Evolutionary conservation across 2,113 vertebrate genomes (phyloP).

Genomic region (Trogon surrucura): DNA sequence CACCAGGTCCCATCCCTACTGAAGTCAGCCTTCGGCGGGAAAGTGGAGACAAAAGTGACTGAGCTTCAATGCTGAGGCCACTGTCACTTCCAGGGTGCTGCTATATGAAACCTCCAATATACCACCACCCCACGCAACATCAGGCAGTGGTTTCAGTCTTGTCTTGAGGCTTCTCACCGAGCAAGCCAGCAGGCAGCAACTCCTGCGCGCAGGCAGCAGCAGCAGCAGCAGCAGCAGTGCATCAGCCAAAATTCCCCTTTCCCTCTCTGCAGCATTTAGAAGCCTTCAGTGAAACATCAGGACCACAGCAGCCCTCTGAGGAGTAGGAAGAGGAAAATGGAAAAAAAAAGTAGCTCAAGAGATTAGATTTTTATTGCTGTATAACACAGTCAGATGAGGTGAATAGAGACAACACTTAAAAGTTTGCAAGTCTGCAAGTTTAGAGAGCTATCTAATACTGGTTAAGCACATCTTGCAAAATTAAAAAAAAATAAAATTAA

Average conservation of each 20-base stretch:
- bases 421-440: neutral
- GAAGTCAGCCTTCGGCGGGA: neutral
- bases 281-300: neutral
- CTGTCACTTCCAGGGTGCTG: neutral
- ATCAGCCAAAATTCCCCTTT: neutral
- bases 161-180: neutral
- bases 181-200: neutral
- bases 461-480: neutral
- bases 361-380: neutral
- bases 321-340: neutral
- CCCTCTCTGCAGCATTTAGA: neutral
- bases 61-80: neutral
- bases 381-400: neutral
- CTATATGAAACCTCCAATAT: neutral
- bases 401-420: neutral
- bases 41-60: neutral
- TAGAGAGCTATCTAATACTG: neutral
- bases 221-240: neutral
- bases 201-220: neutral
- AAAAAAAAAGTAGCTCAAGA: neutral
- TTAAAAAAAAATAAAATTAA: neutral
- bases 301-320: neutral
- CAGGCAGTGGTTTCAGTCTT: fast-evolving
- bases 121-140: neutral
- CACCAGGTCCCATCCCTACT: neutral